Evolutionary conservation across 2,113 vertebrate species (phyloP).

Genomic region (Columbina picui): DNA sequence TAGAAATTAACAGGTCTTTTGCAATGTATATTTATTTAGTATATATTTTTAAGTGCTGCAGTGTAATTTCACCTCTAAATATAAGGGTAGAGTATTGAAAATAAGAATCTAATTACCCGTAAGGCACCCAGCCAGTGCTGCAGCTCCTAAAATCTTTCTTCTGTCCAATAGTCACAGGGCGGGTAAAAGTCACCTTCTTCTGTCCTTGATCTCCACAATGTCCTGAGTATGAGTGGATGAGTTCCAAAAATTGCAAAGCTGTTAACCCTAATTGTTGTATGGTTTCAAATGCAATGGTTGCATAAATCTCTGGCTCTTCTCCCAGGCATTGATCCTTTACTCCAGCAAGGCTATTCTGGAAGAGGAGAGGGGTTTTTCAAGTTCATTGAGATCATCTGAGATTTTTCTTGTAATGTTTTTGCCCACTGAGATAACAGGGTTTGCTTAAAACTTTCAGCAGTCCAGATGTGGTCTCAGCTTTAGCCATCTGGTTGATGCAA

Average conservation of each 20-base stretch:
- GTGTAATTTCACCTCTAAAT: not conserved
- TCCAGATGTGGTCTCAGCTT: not conserved
- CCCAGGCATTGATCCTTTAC: conserved; percentile 6
- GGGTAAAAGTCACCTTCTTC: not conserved
- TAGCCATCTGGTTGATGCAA: not conserved
- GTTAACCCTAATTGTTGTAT: not conserved
- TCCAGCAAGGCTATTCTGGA: conserved; percentile 1
- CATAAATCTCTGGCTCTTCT: conserved; percentile 48
- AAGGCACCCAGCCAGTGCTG: not conserved
- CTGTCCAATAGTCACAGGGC: not conserved
- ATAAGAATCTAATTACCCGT: not conserved
- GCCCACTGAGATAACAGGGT: not conserved
- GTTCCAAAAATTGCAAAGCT: not conserved
- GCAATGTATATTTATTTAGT: not conserved
- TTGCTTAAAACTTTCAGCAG: not conserved
- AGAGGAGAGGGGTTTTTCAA: not conserved
- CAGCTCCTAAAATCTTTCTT: not conserved
- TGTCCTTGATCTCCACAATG: conserved; percentile 32
- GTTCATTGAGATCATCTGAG: not conserved
- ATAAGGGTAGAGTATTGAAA: not conserved
- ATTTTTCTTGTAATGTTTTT: conserved; percentile 22
- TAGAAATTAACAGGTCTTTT: not conserved
- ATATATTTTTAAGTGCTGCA: not conserved
- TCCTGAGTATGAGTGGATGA: not conserved
- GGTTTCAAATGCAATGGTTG: not conserved